Conservation (phyloP, 1,140 invertebrate genomes). For the Coboldia fuscipes region DNA sequence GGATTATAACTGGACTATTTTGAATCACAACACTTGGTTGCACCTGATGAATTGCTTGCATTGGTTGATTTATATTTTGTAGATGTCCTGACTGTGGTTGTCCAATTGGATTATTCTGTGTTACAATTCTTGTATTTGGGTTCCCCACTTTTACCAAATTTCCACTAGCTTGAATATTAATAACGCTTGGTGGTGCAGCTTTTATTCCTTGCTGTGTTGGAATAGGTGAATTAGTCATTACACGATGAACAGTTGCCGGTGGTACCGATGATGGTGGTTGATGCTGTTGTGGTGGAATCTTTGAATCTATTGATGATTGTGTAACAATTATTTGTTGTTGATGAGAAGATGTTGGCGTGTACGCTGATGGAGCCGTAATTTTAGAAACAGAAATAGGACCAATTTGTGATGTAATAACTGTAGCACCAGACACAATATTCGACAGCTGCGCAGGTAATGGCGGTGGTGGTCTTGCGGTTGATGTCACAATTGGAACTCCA, state of each 20-base stretch:
- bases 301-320: background rate
- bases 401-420: conserved; percentile 5
- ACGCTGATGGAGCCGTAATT: conserved; percentile 4
- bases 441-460: background rate
- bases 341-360: conserved; percentile 5
- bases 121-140: no score
- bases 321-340: conserved; percentile 5
- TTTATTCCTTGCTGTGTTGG: no score
- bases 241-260: background rate
- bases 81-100: no score
- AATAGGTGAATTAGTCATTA: no score
- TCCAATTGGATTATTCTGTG: no score
- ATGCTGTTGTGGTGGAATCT: conserved; percentile 5
- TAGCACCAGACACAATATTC: background rate
- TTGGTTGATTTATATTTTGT: no score
- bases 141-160: no score
- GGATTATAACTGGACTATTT: no score
- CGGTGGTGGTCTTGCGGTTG: background rate
- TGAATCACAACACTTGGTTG: background rate
- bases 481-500: background rate
- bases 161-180: no score
- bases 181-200: no score
- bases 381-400: conserved; percentile 7
- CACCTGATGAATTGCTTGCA: background rate
- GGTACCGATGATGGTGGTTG: background rate